Evolutionary conservation across 2,888 invertebrate species (phyloP).

Genomic region (Brachyptera putata): DNA sequence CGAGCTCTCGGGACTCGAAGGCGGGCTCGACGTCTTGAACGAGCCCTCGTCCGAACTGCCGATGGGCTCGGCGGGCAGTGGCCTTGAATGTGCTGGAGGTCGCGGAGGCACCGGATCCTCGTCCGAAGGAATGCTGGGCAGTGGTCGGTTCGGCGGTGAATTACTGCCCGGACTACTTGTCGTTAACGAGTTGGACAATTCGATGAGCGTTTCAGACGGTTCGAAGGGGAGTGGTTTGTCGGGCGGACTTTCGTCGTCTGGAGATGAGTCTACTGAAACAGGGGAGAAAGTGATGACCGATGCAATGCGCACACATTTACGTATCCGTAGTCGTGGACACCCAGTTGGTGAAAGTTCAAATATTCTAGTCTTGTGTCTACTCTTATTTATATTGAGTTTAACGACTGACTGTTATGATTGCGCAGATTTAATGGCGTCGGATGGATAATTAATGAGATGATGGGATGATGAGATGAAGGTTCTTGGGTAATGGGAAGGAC

Average conservation of each 20-base stretch:
- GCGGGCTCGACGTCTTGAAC: slow-evolving; percentile 39
- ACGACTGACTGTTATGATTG: too few species aligned
- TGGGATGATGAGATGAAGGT: too few species aligned
- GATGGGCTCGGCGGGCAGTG: slow-evolving; percentile 36
- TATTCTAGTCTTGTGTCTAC: too few species aligned
- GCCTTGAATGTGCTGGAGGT: background rate
- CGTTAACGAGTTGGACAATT: slow-evolving; percentile 37
- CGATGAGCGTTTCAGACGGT: slow-evolving; percentile 39
- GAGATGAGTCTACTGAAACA: slow-evolving; percentile 9
- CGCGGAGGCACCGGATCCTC: slow-evolving; percentile 18
- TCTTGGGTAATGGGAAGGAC: too few species aligned
- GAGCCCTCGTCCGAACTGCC: slow-evolving; percentile 40
- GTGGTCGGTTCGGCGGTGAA: slow-evolving; percentile 33
- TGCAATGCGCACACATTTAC: too few species aligned
- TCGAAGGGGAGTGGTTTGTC: slow-evolving; percentile 45
- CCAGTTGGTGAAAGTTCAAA: too few species aligned
- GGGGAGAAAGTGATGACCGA: too few species aligned
- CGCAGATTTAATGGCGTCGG: too few species aligned
- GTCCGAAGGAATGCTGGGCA: slow-evolving; percentile 15
- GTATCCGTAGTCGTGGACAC: too few species aligned
- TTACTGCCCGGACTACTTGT: too few species aligned
- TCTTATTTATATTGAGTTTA: too few species aligned
- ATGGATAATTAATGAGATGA: too few species aligned
- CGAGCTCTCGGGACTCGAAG: slow-evolving; percentile 40
- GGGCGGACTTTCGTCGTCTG: slow-evolving; percentile 37